A percentile compares a stretch with the other conserved stretches of the same genome.
Conservation (phyloP, 2,113 vertebrate species). For the Anguilla rostrata region DNA sequence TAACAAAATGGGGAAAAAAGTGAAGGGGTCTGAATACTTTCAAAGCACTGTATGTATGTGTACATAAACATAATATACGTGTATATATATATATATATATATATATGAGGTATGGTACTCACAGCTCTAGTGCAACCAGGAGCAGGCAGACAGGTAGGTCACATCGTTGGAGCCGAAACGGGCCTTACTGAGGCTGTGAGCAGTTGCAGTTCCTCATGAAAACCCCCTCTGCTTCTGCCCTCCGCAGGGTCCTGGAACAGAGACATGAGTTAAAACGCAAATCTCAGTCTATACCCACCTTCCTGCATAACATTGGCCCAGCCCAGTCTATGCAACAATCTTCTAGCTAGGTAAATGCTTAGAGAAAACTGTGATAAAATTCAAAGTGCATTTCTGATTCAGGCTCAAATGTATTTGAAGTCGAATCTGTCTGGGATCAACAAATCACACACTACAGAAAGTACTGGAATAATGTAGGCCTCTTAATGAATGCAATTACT, state of each 20-base stretch:
- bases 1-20: too few species aligned
- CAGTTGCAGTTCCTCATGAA: constrained; percentile 71
- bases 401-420: background rate
- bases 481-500: too few species aligned
- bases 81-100: background rate
- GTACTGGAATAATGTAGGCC: too few species aligned
- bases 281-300: background rate
- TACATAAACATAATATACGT: too few species aligned
- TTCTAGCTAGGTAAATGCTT: too few species aligned
- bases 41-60: too few species aligned
- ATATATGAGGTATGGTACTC: constrained; percentile 36
- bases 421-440: background rate
- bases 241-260: constrained; percentile 49
- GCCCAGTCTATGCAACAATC: background rate
- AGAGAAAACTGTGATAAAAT: constrained; percentile 28
- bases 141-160: constrained; percentile 74
- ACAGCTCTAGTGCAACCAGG: constrained; percentile 70
- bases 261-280: background rate
- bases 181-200: constrained; percentile 68
- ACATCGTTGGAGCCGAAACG: constrained; percentile 69
- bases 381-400: background rate
- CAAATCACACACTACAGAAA: background rate
- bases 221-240: constrained; percentile 56
- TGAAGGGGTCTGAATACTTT: too few species aligned
- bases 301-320: background rate